A percentile compares a stretch with the other conserved stretches of the same genome.
phyloP scores from a whole-genome alignment of 2,888 invertebrate species.

The Thereva unica region DNA sequence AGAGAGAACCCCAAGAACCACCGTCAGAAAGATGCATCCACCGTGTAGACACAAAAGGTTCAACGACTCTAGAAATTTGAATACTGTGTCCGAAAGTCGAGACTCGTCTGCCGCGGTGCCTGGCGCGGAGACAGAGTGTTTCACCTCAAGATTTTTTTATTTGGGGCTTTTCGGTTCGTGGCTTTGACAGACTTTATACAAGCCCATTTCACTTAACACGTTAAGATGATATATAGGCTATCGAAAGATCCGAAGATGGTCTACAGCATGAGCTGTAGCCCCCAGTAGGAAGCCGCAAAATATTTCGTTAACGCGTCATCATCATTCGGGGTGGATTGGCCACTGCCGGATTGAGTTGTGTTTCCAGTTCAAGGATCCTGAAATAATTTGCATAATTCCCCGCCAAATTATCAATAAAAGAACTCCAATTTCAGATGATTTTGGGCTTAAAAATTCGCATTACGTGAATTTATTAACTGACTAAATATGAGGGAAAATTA shows the following conservation, averaged over 20 bases:
- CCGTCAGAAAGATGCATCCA: constrained; percentile 33
- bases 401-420: too few species aligned
- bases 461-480: too few species aligned
- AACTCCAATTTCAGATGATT: too few species aligned
- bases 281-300: constrained; percentile 18
- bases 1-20: neutral
- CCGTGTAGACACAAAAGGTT: constrained; percentile 39
- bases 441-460: too few species aligned
- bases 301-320: constrained; percentile 16
- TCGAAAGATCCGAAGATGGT: constrained; percentile 1
- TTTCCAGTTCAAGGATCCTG: too few species aligned
- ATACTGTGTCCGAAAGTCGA: constrained; percentile 1
- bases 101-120: neutral
- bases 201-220: constrained; percentile 24
- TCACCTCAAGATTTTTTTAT: constrained; percentile 6
- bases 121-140: constrained; percentile 17
- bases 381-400: too few species aligned
- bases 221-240: constrained; percentile 23
- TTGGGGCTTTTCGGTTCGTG: constrained; percentile 13
- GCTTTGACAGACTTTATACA: constrained; percentile 18
- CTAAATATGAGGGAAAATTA: too few species aligned
- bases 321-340: neutral
- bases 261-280: neutral
- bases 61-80: constrained; percentile 34
- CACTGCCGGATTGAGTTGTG: too few species aligned